A percentile compares a stretch with the other conserved stretches of the same genome.
Evolutionary conservation across 2,888 invertebrate species (phyloP).

Genomic region (Ellobium chinense): DNA sequence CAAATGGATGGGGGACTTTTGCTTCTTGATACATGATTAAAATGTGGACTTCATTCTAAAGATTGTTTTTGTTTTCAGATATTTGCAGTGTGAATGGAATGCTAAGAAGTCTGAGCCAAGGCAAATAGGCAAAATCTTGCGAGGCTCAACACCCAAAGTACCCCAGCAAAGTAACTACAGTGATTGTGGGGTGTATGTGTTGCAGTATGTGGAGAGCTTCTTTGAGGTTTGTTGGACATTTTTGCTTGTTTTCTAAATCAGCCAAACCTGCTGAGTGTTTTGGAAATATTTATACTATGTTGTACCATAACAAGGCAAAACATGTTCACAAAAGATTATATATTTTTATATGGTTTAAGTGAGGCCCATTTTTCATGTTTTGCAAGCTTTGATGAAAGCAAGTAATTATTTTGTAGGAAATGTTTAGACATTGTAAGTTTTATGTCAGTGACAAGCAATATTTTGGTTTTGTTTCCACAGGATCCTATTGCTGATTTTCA

Average conservation of each 20-base stretch:
- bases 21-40: too few species aligned
- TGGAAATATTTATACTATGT: too few species aligned
- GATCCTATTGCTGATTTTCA: constrained; percentile 90
- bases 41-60: too few species aligned
- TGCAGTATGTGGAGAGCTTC: constrained; percentile 98
- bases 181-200: constrained; percentile 96
- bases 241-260: too few species aligned
- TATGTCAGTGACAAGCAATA: too few species aligned
- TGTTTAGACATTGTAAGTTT: too few species aligned
- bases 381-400: too few species aligned
- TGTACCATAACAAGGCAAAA: too few species aligned
- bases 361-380: too few species aligned
- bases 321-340: background rate
- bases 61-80: constrained; percentile 34
- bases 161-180: constrained; percentile 99
- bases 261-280: too few species aligned
- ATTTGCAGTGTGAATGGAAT: constrained; percentile 52
- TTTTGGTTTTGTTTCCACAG: constrained; percentile 82
- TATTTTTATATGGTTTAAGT: background rate
- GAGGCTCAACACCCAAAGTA: constrained; percentile 48
- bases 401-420: too few species aligned
- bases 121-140: constrained; percentile 41
- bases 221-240: constrained; percentile 89
- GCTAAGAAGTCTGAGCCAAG: constrained; percentile 41
- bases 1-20: too few species aligned